Base-by-base conservation (phyloP, 2,113 vertebrate genomes). In the Marmota flaviventris region DNA sequence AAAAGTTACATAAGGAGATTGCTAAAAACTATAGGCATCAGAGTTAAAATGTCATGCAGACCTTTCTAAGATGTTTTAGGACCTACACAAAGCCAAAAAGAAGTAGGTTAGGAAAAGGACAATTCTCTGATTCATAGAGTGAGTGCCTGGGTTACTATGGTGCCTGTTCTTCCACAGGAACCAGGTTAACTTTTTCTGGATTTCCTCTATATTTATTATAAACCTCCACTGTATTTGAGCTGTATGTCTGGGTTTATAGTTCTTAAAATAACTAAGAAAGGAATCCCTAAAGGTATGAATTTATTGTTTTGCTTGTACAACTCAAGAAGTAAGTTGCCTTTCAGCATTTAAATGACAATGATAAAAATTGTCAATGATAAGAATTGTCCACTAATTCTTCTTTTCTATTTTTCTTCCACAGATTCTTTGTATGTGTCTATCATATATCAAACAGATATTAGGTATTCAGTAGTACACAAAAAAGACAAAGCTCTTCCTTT, bases 231-330 rank as follows among this genome's bases (percentile, higher is more conserved):
- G 29, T 75, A 69, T 32, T 84, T 75, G 25, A 83, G 16, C n/a
- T 48, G 75, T 77, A 78, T 84, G 42, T 77, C 61, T 90, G 10
- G 37, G 17, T 51, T 94, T 95, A 51, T 51, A 51, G 45, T 94
- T 92, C 89, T 90, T 90, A 95, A 90, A 96, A 93, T 91, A 81
- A 76, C 51, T 89, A 89, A 92, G 78, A 53, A 89, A 89, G 67
- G 32, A 92, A 90, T 92, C 89, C n/a, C 75, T 82, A 86, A 84
- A 92, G 16, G 73, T 67, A 82, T 63, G 73, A 76, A 78, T 18
- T 83, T 92, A 93, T 2, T 69, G 79, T 91, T 91, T 90, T 86
- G 56, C 67, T 95, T 86, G 37, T 84, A 93, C 83, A 87, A 93
- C 42, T 92, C 42, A 93, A 93, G 37, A 84, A n/a, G 18, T 89